Evolutionary conservation across 2,888 invertebrate genomes (phyloP).

Genomic region (Cerastoderma edule): DNA sequence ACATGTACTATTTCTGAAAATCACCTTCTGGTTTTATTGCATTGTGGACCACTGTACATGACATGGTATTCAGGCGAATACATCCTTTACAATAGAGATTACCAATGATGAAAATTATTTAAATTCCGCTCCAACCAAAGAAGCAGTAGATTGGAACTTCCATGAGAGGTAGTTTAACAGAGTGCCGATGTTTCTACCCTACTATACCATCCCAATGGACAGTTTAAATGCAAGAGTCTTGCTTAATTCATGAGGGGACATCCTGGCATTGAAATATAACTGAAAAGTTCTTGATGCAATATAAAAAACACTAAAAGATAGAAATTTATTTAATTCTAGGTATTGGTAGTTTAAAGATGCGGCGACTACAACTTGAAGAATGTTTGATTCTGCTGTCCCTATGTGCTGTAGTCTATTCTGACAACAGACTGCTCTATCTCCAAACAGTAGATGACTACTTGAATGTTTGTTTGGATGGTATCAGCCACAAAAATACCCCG

Average conservation of each 20-base stretch:
- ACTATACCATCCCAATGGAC: too few relatives aligned
- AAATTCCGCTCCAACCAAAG: too few relatives aligned
- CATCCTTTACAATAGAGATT: too few relatives aligned
- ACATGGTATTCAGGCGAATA: too few relatives aligned
- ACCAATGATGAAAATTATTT: too few relatives aligned
- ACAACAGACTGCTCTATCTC: constrained; percentile 45
- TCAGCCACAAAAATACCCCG: constrained; percentile 65
- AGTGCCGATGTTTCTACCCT: too few relatives aligned
- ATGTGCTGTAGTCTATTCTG: not conserved
- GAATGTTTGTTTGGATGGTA: constrained; percentile 69
- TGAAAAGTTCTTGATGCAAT: not conserved
- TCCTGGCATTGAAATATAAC: not conserved
- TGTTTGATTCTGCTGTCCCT: not conserved
- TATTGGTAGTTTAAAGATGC: not conserved
- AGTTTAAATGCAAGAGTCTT: not conserved
- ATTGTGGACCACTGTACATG: too few relatives aligned
- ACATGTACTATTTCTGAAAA: too few relatives aligned
- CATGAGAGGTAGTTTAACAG: too few relatives aligned
- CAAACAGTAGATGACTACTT: constrained; percentile 63
- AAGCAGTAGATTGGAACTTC: too few relatives aligned
- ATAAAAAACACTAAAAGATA: not conserved
- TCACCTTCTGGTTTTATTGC: too few relatives aligned
- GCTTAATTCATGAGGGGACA: not conserved
- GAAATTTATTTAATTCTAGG: not conserved
- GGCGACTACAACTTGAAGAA: not conserved